Evolutionary conservation across 2,888 invertebrate genomes (phyloP), one percentile per base, ranked within the genome.

Genomic region (Xiphydria camelus): DNA sequence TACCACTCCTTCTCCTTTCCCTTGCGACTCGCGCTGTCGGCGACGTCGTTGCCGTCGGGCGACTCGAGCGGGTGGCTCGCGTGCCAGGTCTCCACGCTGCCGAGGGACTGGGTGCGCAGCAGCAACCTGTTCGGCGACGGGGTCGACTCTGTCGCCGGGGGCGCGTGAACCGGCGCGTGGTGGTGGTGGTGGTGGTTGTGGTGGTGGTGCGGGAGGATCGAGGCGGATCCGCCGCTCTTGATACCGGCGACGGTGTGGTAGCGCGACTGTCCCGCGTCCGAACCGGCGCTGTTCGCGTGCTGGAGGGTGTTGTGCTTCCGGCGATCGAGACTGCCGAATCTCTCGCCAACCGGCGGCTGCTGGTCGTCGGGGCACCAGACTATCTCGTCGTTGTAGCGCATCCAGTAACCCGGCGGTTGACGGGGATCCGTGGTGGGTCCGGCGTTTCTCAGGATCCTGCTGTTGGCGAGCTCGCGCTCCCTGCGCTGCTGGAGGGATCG

Each of bases 1-100:
- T 84, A 85, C 86, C 86, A 86, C 55, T 85, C 83, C 56, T 84
- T 85, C 61, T 84, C 84, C 34, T 59, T 74, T 15, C 50, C 61
- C 49, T 70, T 73, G 4, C 69, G 58, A 19, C 46, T 52, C 2
- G 43, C 40, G 15, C 58, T 57, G 9, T 62, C 55, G 7, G 42
- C 42, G 9, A 39, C 49, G 10, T 68, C 68, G 22, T 64, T 62
- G 9, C 55, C 49, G 2, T 63, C 62, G 1, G 55, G 58, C 1
- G 60, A 57, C 10, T 70, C 69, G 5, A 59, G 56, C 0, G 50
- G 49, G 4, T 63, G 57, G 43, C 45, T 58, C 18, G 18, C 59
- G n/a, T 73, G 69, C 64, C 73, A 69, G 1, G 64, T 68, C 38
- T 75, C 82, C 4, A 83, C 82, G 61, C 82, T 83, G 2, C 83